Evolutionary conservation across 2,797 vertebrate species (phyloP).

Genomic region (Chaetophractus vellerosus): DNA sequence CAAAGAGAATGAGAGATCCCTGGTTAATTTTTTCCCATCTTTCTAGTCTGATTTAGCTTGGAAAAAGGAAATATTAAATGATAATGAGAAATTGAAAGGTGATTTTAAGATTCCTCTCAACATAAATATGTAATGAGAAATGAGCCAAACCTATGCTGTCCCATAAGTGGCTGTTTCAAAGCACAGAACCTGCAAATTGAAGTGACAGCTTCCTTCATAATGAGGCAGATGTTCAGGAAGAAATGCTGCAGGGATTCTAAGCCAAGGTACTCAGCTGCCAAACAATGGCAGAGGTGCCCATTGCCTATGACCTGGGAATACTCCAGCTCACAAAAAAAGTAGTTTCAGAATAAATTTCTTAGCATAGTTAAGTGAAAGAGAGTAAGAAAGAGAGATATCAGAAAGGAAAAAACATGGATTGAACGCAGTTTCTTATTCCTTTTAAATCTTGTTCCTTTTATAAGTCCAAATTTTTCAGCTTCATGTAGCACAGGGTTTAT

Average conservation of each 20-base stretch:
- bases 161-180: conserved; percentile 55
- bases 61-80: conserved; percentile 60
- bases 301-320: background rate
- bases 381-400: background rate
- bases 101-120: conserved; percentile 64
- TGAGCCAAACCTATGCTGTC: conserved; percentile 49
- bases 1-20: background rate
- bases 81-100: conserved; percentile 66
- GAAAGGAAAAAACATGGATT: background rate
- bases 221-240: background rate
- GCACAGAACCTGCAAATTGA: conserved; percentile 57
- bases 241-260: background rate
- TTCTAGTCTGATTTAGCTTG: conserved; percentile 61
- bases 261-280: background rate
- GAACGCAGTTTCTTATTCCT: conserved; percentile 17
- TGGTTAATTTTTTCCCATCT: conserved; percentile 60
- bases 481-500: background rate
- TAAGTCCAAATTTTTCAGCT: background rate
- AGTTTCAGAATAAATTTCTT: conserved; percentile 26
- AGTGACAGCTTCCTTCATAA: conserved; percentile 62
- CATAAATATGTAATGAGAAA: conserved; percentile 74
- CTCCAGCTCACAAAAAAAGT: background rate
- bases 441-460: conserved; percentile 11
- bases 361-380: conserved; percentile 6
- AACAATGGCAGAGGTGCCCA: background rate